A percentile compares a stretch with the other conserved stretches of the same genome.
phyloP scores from a whole-genome alignment of 53 echinoderm and acorn worm species.

The Paelopatides confundens region DNA sequence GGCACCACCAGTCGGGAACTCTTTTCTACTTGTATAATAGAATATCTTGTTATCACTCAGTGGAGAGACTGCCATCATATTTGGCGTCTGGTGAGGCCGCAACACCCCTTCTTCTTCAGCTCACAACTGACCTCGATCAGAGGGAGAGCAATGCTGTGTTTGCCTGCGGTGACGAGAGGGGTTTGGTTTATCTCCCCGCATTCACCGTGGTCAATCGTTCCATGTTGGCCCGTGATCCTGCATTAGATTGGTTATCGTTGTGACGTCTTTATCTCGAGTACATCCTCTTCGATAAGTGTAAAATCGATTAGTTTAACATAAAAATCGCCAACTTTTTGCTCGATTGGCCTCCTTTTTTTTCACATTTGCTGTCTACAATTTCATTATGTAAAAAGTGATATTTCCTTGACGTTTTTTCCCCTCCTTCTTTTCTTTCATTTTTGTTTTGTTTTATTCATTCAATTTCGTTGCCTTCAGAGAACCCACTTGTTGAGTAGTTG shows the following conservation, averaged over 20 bases:
- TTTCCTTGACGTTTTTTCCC: slow-evolving; percentile 19
- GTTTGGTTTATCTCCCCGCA: slow-evolving; percentile 1
- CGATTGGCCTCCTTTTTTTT: slow-evolving; percentile 9
- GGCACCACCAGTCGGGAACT: not conserved
- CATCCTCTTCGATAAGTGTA: not conserved
- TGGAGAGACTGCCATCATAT: no score
- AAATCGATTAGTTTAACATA: slow-evolving; percentile 25
- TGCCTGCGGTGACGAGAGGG: slow-evolving; percentile 23
- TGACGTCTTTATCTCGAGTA: slow-evolving; percentile 20
- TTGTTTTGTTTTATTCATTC: not conserved
- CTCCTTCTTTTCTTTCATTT: not conserved
- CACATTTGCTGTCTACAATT: slow-evolving; percentile 14
- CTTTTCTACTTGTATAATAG: not conserved
- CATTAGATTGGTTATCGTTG: not conserved
- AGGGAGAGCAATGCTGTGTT: not conserved
- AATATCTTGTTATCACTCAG: no score
- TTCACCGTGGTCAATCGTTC: slow-evolving; percentile 5
- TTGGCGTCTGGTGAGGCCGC: not conserved
- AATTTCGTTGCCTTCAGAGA: not conserved
- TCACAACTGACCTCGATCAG: slow-evolving; percentile 30
- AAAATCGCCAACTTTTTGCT: slow-evolving; percentile 19
- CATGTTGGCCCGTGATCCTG: slow-evolving; percentile 16
- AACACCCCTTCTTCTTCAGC: slow-evolving; percentile 1
- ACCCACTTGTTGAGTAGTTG: slow-evolving; percentile 18
- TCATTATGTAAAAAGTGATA: slow-evolving; percentile 43